Conservation (phyloP, 2,113 vertebrate genomes). For the Dicrurus megarhynchus region DNA sequence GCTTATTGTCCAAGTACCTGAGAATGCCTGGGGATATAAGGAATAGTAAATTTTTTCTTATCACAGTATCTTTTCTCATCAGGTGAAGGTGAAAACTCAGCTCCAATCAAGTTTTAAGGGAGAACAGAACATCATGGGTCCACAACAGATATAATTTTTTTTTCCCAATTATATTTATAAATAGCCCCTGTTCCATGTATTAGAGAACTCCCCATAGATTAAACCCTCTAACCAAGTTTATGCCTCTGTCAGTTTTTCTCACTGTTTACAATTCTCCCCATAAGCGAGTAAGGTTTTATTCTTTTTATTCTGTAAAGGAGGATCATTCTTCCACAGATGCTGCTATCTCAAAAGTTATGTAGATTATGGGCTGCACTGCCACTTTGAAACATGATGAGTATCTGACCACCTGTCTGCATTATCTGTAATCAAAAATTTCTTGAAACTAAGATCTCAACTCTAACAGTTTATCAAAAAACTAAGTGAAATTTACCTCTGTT, state of each 20-base stretch:
- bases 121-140: not conserved
- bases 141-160: not conserved
- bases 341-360: not conserved
- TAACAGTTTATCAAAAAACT: not conserved
- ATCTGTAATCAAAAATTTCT: not conserved
- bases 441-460: not conserved
- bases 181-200: not conserved
- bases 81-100: not conserved
- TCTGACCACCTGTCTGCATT: not conserved
- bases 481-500: not conserved
- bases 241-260: not conserved
- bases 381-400: not conserved
- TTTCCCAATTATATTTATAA: not conserved
- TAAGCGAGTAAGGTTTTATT: not conserved
- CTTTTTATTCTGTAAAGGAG: not conserved
- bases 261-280: not conserved
- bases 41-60: not conserved
- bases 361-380: not conserved
- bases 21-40: not conserved
- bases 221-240: not conserved
- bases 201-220: not conserved
- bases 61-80: not conserved
- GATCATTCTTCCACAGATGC: not conserved
- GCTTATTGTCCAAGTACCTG: not conserved
- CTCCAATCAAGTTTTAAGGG: not conserved